Base-by-base conservation (phyloP, 2,113 vertebrate genomes). In the Probosciger aterrimus region DNA sequence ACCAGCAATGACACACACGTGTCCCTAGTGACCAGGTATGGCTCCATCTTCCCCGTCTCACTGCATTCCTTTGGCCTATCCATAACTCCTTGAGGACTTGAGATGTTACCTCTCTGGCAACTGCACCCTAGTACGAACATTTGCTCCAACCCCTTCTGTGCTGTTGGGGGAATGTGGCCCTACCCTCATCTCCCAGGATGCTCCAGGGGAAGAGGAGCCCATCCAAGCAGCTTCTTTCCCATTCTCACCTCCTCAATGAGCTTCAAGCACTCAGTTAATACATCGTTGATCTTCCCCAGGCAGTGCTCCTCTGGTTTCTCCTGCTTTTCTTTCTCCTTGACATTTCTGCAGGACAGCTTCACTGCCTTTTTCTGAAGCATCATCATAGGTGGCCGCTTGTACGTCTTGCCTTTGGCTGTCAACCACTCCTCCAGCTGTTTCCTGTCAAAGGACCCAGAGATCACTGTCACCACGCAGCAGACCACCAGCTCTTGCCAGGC, bases 331-430 rank as follows among this genome's bases (percentile, higher is more conserved):
- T 99, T 97, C 50, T 97, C 95, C 44, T 98, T 97, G 70, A 98
- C 95, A 18, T 93, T 65, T 6, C 96, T 93, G 97, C 98, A 98
- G 11, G 98, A 97, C 41, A 95, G 95, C 50, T 96, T 87, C 31
- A 68, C 30, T 19, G 94, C 87, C 30, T 90, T 87, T 77, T 98
- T 97, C 23, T 95, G 94, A 35, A 97, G 97, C 43, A 98, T 83
- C 0, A 22, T 86, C 99, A 99, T 99, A 0, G 99, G 98, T 0
- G 99, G 99, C 10, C 99, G 98, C 82, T 99, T 99, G 97, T 99
- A 99, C 1, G 96, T 96, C 94, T 98, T 99, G 8, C 99, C 98
- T 78, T 98, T 99, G 33, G 98, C 95, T 55, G 98, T 97, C 43
- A 98, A 74, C 99, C 99, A 99, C 64, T 99, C 98, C 93, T 99